These are phyloP conservation scores for Eulemur macaco DNA, from an alignment of 2,113 vertebrate genomes.

Conservation along the genomic window DNA sequence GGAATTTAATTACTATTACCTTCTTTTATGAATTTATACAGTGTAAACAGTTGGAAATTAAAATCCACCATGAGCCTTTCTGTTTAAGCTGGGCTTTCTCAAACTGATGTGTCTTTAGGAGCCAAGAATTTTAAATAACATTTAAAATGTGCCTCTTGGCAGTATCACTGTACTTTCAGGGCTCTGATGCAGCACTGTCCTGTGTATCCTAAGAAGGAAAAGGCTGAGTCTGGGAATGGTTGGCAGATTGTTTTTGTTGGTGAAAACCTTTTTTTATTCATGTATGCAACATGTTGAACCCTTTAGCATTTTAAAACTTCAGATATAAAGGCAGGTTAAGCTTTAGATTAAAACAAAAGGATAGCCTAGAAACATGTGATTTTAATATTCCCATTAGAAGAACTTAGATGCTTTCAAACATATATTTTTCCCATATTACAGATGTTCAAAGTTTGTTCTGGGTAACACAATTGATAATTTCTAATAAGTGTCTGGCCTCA, in stretches of 20 bases:
- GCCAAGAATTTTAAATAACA: conserved; percentile 14
- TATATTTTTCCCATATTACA: neutral
- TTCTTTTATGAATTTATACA: neutral
- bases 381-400: neutral
- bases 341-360: neutral
- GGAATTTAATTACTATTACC: neutral
- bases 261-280: neutral
- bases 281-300: neutral
- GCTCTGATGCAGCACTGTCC: neutral
- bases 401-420: conserved; percentile 44
- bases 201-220: neutral
- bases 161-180: neutral
- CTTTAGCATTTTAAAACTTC: conserved; percentile 34
- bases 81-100: neutral
- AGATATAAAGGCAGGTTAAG: neutral
- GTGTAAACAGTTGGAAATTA: neutral
- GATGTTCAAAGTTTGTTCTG: neutral
- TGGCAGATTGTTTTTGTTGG: neutral
- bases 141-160: neutral
- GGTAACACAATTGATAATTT: neutral
- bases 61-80: neutral
- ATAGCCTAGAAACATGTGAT: neutral
- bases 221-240: neutral
- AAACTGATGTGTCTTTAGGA: neutral
- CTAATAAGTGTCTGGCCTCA: neutral